Evolutionary conservation across 2,113 vertebrate genomes (phyloP), one percentile per base, ranked within the genome.

Genomic region (Forbesichthys papilliferus): DNA sequence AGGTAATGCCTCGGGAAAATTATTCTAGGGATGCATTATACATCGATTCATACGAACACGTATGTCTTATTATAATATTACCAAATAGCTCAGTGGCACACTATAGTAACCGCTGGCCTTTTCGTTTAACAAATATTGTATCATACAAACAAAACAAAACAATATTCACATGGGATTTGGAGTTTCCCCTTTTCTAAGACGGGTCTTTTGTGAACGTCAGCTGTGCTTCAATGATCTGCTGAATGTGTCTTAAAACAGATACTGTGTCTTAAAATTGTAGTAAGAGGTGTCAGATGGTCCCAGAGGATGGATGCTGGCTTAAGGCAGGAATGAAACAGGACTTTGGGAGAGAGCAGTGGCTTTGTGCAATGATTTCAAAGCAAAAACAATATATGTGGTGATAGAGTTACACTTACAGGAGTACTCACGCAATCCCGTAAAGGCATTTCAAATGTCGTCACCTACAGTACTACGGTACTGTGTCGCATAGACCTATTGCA

Each of bases 131-230:
- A 42, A 6, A 42, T 42, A 7, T 42, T 42, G 36, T 42, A 5
- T 12, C 10, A 52, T 16, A 16, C 16, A 16, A 16, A 16, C 16
- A 16, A 16, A 16, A 16, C 16, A 16, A 16, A 16, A 16, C 11
- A 49, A 72, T 48, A 81, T 74, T 79, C 66, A 56, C 60, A 75
- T 53, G 75, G 47, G 9, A 11, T 11, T 13, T 51, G 49, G 49
- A 12, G 10, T 51, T 13, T 51, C 49, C 11, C 49, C 49, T 51
- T 51, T 51, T 51, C 11, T 51, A 51, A 51, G 49, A 51, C 14
- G 13, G 11, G 16, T 55, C 14, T 55, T 1, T n/a, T 8, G 54
- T 55, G 54, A 55, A 16, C 9, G n/a, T 55, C 54, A 55, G 7
- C 7, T 18, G 54, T 5, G 54, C 18, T 16, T 55, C 54, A 55